These are phyloP conservation scores for Hycleus phaleratus DNA, from an alignment of 1,140 invertebrate species.

Conservation along the genomic window DNA sequence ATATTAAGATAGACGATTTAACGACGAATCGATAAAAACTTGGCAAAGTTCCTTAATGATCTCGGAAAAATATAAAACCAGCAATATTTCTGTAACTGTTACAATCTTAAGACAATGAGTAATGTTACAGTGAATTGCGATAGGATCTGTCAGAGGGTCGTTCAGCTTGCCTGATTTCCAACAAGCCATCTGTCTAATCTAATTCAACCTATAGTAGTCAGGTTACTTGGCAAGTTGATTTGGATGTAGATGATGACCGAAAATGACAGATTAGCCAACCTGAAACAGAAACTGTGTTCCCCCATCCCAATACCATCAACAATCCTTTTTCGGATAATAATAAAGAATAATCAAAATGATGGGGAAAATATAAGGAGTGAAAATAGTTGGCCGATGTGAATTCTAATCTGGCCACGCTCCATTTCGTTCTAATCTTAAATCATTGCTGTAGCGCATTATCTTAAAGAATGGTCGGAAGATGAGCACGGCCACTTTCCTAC, in stretches of 20 bases:
- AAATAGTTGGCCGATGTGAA: not conserved
- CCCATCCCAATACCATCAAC: too few species aligned
- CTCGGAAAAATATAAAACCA: too few species aligned
- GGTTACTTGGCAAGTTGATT: conserved; percentile 6
- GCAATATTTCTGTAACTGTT: too few species aligned
- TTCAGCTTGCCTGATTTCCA: conserved; percentile 3
- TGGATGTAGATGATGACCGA: conserved; percentile 13
- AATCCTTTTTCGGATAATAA: too few species aligned
- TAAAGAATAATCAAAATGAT: too few species aligned
- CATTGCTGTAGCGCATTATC: conserved; percentile 23
- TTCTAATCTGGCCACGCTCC: conserved; percentile 29
- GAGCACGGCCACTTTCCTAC: conserved; percentile 14
- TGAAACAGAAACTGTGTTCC: too few species aligned
- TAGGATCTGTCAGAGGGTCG: conserved; percentile 13
- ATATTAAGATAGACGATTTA: too few species aligned
- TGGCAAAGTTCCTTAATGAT: too few species aligned
- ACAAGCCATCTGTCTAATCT: conserved; percentile 15
- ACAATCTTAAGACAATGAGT: conserved; percentile 2
- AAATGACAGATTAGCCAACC: conserved; percentile 8
- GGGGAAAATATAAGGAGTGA: too few species aligned
- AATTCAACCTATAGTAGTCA: not conserved
- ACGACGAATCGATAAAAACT: too few species aligned
- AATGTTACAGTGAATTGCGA: conserved; percentile 1
- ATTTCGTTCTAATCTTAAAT: conserved; percentile 29
- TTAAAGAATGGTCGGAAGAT: conserved; percentile 20